Conservation (phyloP, 2,888 invertebrate genomes). For the Pinctada fucata region DNA sequence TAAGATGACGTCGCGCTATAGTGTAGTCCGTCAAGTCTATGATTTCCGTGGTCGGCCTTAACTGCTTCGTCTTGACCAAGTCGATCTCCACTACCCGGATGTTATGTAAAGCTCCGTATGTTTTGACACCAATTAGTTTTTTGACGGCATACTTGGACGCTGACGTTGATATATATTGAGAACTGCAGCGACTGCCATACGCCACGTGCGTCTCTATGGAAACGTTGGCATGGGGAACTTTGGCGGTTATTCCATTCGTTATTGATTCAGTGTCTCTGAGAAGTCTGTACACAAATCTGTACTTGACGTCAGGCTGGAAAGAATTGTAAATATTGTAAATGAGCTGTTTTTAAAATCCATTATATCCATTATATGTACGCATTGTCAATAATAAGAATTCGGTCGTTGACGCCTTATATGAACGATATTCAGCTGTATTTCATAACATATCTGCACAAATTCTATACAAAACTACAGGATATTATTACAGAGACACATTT, state of each 20-base stretch:
- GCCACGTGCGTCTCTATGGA: not conserved
- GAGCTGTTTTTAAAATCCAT: too few species aligned
- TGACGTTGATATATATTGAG: not conserved
- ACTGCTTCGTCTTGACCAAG: not conserved
- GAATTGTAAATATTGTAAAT: too few species aligned
- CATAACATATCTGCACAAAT: too few species aligned
- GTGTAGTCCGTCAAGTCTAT: not conserved
- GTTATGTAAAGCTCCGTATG: not conserved
- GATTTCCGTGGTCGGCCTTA: not conserved
- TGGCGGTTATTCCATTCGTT: not conserved
- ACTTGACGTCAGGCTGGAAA: not conserved
- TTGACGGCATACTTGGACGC: not conserved
- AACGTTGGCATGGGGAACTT: not conserved
- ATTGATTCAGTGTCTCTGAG: not conserved
- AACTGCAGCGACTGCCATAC: not conserved
- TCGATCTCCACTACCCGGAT: not conserved
- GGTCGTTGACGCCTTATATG: too few species aligned
- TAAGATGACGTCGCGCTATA: not conserved
- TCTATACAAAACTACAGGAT: too few species aligned
- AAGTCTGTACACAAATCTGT: not conserved
- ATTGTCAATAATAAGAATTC: too few species aligned
- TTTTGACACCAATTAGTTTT: not conserved
- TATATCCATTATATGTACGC: too few species aligned
- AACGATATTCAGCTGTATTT: too few species aligned
- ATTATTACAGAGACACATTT: too few species aligned